Evolutionary conservation across 2,888 invertebrate genomes (phyloP), one percentile per base, ranked within the genome.

Genomic region (Apodemia hepburni): DNA sequence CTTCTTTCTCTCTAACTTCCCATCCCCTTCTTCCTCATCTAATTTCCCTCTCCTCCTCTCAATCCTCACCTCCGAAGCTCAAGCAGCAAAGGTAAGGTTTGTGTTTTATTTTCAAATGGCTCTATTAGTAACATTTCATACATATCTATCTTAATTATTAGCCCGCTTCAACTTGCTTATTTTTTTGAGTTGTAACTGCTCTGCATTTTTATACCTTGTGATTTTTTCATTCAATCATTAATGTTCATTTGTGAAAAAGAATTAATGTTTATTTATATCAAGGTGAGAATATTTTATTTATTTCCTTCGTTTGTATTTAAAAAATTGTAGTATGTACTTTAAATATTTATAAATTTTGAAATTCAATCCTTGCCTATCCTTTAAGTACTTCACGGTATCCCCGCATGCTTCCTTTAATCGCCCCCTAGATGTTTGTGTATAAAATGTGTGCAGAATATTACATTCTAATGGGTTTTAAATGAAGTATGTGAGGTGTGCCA

Each of bases 331-430:
- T 42, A 12, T 42, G 42, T 42, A 42, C 42, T n/a, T 42, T 42
- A 42, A 45, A 58, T 58, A 29, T 15, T 11, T 22, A 15, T 27
- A 12, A 27, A 54, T 54, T 29, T 54, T 27, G 7, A n/a, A n/a
- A 45, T 45, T 64, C 67, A 60, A 71, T 70, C 74, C 73, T 66
- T 63, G 70, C 72, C 75, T 69, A 60, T 68, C 68, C 71, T 75
- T 69, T 51, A 62, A 59, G 64, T 71, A 72, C 74, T 79, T 76
- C 67, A 71, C 72, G 72, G 72, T 75, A 65, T 78, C 79, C 88
- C 89, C 84, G 91, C 91, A 90, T 91, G 91, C 90, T 91, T 90
- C 89, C 90, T 91, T 91, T 90, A 89, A 90, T 80, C 82, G 84
- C 87, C 90, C 88, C 84, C 72, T 78, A 75, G 73, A 77, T 76